Evolutionary conservation across 2,888 invertebrate species (phyloP).

Genomic region (Trichopria drosophilae): DNA sequence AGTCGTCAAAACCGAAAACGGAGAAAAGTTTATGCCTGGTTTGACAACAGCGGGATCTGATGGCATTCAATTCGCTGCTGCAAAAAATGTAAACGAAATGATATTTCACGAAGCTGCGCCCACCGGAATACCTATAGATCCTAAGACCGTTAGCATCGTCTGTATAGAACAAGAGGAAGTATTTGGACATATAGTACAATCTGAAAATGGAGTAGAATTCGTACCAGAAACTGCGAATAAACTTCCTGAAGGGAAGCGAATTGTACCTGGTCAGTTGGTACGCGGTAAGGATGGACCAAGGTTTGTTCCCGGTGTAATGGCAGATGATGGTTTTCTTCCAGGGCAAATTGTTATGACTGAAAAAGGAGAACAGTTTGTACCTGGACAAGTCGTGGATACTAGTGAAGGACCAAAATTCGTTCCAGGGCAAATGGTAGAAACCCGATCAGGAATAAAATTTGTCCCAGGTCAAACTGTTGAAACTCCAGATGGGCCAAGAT

Average conservation of each 20-base stretch:
- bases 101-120: slow-evolving; percentile 63
- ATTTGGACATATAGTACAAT: slow-evolving; percentile 71
- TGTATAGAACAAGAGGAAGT: slow-evolving; percentile 58
- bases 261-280: slow-evolving; percentile 68
- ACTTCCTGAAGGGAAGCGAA: slow-evolving; percentile 62
- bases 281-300: slow-evolving; percentile 66
- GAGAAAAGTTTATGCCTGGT: slow-evolving; percentile 69
- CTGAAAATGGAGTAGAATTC: slow-evolving; percentile 68
- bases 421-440: slow-evolving; percentile 76
- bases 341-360: slow-evolving; percentile 72
- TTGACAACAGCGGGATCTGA: slow-evolving; percentile 59
- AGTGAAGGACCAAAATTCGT: slow-evolving; percentile 72
- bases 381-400: slow-evolving; percentile 74
- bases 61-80: slow-evolving; percentile 65
- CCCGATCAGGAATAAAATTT: slow-evolving; percentile 68
- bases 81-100: slow-evolving; percentile 64
- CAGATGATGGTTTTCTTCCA: slow-evolving; percentile 69
- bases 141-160: slow-evolving; percentile 60
- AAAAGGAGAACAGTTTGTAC: slow-evolving; percentile 71
- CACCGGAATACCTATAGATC: slow-evolving; percentile 64
- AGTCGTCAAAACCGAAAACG: slow-evolving; percentile 64
- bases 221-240: slow-evolving; percentile 62
- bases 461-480: slow-evolving; percentile 74
- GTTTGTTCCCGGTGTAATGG: slow-evolving; percentile 72
- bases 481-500: slow-evolving; percentile 71